Conservation (phyloP, 2,113 vertebrate genomes). For the Cranoglanis bouderius region DNA sequence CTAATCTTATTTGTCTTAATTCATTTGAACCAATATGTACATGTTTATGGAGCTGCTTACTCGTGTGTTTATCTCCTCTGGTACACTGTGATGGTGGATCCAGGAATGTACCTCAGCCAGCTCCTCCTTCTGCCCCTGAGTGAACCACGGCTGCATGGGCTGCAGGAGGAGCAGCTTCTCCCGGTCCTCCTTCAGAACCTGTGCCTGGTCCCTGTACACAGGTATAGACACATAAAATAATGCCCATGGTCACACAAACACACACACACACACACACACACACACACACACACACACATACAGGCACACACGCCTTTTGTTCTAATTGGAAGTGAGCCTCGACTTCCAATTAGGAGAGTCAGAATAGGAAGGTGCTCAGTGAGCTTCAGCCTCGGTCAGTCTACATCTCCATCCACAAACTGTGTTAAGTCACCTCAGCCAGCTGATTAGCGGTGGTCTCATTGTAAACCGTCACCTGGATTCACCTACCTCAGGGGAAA, state of each 20-base stretch:
- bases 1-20: no score
- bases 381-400: not conserved
- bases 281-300: constrained; percentile 4
- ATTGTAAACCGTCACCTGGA: constrained; percentile 40
- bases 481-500: constrained; percentile 54
- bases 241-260: not conserved
- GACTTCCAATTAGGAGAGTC: not conserved
- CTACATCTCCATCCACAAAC: constrained; percentile 18
- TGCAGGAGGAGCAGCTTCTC: constrained; percentile 77
- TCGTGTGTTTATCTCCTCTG: constrained; percentile 73
- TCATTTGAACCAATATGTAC: not conserved
- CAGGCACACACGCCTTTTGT: constrained; percentile 3
- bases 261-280: not conserved
- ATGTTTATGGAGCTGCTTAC: constrained; percentile 61
- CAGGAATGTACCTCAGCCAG: constrained; percentile 79
- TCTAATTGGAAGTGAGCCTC: no score
- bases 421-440: constrained; percentile 15
- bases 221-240: constrained; percentile 24
- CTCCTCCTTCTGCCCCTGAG: constrained; percentile 78
- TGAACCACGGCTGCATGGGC: constrained; percentile 82
- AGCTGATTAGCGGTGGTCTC: constrained; percentile 19
- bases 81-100: constrained; percentile 74
- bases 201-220: constrained; percentile 72
- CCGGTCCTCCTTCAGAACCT: constrained; percentile 81
- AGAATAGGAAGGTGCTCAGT: not conserved